Base-by-base conservation (phyloP, 2,888 invertebrate genomes). In the Rhaphigaster nebulosa region DNA sequence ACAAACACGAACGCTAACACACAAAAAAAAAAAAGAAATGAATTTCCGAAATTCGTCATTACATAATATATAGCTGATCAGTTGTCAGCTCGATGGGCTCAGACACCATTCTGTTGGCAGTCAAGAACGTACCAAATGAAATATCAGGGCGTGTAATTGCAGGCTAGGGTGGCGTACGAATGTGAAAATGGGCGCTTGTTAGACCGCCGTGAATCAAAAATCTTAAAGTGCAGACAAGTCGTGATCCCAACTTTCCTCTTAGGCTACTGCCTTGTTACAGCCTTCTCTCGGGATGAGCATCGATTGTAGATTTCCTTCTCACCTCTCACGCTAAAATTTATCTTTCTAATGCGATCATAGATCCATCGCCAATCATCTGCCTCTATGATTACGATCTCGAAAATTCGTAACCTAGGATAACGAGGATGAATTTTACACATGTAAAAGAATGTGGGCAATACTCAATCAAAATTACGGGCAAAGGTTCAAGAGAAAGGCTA, bases 121-220 rank as follows among this genome's bases (percentile, higher is more conserved):
- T 0, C 38, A 34, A 70, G 29, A 70, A 70, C 70, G 15, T 34
- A 34, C 20, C 80, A 80, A 80, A 80, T 80, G 80, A 80, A 80
- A 80, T 80, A 41, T 80, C 65, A 65, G 80, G 80, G 41, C 38
- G 41, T 80, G 80, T 80, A 80, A 80, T 80, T 80, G 29, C 41
- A 41, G 80, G 41, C 23, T 41, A 26, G 80, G 80, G 41, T 45
- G 80, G 80, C 80, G 41, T 26, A 41, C 65, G 29, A 26, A 80
- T 45, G 80, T 80, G 38, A 80, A 80, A 80, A 80, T 80, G 0
- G 80, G 23, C 41, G 80, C 80, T 80, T 80, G 80, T 80, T 80
- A 45, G 23, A 2, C 38, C 23, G 41, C 41, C 26, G 26, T 80
- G 80, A 80, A 80, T 80, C 80, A 80, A 45, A 80, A 45, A 80